Conservation (phyloP, 1,140 invertebrate species). For the Tribolium castaneum region DNA sequence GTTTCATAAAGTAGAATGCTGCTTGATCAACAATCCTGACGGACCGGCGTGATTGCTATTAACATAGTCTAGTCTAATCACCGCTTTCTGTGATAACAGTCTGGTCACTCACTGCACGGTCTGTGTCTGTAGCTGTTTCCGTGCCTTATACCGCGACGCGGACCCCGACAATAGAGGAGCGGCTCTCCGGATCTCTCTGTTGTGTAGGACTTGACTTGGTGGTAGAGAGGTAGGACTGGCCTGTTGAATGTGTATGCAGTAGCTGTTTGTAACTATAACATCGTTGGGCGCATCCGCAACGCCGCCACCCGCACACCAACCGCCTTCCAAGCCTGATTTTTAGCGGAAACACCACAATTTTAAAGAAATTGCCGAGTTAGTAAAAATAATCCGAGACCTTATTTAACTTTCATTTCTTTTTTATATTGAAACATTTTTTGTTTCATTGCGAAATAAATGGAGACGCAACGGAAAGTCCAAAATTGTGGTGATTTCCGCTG, state of each 20-base stretch:
- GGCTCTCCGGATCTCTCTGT: conserved; percentile 10
- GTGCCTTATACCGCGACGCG: conserved; percentile 56
- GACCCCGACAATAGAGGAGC: conserved; percentile 18
- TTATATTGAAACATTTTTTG: too few relatives aligned
- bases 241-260: conserved; percentile 59
- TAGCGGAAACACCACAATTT: too few relatives aligned
- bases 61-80: conserved; percentile 57
- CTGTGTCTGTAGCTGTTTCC: conserved; percentile 60
- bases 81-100: conserved; percentile 61
- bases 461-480: too few relatives aligned
- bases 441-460: too few relatives aligned
- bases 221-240: conserved; percentile 56
- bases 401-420: too few relatives aligned
- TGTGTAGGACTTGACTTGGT: conserved; percentile 35
- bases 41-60: conserved; percentile 42
- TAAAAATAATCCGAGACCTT: too few relatives aligned
- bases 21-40: conserved; percentile 59
- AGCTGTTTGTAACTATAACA: conserved; percentile 33
- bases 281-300: neutral
- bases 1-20: conserved; percentile 64
- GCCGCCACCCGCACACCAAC: neutral
- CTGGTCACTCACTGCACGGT: conserved; percentile 60
- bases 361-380: too few relatives aligned
- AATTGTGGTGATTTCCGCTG: too few relatives aligned
- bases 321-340: neutral